Conservation (phyloP, 2,113 vertebrate genomes). For the Burhinus oedicnemus region DNA sequence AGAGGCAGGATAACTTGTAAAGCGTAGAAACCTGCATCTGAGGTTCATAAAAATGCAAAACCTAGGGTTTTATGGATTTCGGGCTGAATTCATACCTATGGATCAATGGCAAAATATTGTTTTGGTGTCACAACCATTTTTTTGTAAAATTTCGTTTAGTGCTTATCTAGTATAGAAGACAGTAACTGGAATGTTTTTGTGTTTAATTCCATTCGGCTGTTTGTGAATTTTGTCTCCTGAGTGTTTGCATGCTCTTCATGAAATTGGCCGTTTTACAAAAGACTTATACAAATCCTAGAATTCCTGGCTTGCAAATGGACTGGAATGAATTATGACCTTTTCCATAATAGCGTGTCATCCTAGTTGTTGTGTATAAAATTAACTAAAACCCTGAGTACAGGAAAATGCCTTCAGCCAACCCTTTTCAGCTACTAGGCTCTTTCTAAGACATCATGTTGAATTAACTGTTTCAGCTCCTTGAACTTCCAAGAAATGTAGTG, state of each 20-base stretch:
- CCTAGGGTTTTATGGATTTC: background rate
- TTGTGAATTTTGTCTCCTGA: background rate
- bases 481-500: background rate
- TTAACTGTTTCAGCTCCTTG: slow-evolving; percentile 24
- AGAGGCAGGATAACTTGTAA: background rate
- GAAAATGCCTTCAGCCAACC: background rate
- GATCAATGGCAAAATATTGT: background rate
- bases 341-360: background rate
- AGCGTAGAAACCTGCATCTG: background rate
- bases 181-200: background rate
- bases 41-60: background rate
- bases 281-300: slow-evolving; percentile 21
- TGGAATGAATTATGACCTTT: slow-evolving; percentile 40
- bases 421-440: background rate
- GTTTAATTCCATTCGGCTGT: background rate
- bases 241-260: slow-evolving; percentile 7
- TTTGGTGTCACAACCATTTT: background rate
- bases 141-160: background rate
- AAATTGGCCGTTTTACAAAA: slow-evolving; percentile 36
- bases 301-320: slow-evolving; percentile 7
- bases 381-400: background rate
- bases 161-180: background rate
- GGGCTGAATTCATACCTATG: background rate
- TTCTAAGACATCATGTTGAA: background rate
- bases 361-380: background rate